Percentiles rank a stretch among this genome's conserved stretches.
phyloP scores from a whole-genome alignment of 2,113 vertebrate species.

The Rousettus leschenaultii region DNA sequence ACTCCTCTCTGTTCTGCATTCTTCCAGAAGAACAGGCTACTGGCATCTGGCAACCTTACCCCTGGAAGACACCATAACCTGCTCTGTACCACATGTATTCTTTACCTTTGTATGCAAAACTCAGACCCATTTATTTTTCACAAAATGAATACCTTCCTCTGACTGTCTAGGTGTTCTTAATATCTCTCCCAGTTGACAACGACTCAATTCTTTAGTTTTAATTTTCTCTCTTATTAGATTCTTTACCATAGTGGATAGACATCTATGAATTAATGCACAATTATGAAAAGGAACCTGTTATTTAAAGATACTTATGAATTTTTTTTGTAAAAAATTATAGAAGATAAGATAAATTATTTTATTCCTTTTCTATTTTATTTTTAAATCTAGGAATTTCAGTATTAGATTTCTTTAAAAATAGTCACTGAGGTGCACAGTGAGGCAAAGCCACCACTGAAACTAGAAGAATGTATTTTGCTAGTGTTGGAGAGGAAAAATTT shows the following conservation, averaged over 20 bases:
- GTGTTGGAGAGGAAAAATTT: not conserved
- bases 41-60: not conserved
- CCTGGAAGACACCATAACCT: not conserved
- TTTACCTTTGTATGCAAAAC: not conserved
- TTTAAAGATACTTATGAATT: conserved; percentile 22
- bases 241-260: conserved; percentile 4
- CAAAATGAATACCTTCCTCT: not conserved
- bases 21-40: not conserved
- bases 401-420: not conserved
- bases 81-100: not conserved
- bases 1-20: not conserved
- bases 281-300: conserved; percentile 32
- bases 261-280: conserved; percentile 48
- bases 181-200: conserved; percentile 28
- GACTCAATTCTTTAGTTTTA: conserved; percentile 15
- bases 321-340: not conserved
- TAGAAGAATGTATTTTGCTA: not conserved
- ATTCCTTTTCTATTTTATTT: not conserved
- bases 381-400: not conserved
- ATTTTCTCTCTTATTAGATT: conserved; percentile 37
- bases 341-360: not conserved
- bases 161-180: not conserved
- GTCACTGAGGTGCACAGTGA: not conserved
- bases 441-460: not conserved
- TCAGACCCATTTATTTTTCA: not conserved